Conservation (phyloP, 2,888 invertebrate genomes). For the Heliconius sara region DNA sequence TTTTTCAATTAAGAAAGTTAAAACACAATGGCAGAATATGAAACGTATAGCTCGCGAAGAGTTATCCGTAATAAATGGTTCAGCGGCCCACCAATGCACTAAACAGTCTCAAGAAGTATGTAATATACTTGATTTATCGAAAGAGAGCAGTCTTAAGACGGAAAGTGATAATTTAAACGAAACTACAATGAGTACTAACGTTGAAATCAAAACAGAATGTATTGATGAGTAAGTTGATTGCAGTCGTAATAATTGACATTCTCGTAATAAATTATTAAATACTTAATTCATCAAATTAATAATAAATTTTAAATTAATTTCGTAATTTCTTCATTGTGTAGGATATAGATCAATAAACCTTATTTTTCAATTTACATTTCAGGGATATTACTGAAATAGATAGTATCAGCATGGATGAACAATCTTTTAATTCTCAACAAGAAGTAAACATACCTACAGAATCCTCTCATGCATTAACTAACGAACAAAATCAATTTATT, state of each 20-base stretch:
- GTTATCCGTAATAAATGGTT: slow-evolving; percentile 63
- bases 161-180: slow-evolving; percentile 59
- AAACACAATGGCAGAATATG: slow-evolving; percentile 82
- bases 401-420: slow-evolving; percentile 39
- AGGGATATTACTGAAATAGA: slow-evolving; percentile 52
- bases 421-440: slow-evolving; percentile 51
- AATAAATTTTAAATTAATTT: background rate
- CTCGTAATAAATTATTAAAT: background rate
- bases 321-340: background rate
- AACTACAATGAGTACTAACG: slow-evolving; percentile 62
- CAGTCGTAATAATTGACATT: background rate
- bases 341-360: background rate
- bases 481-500: slow-evolving; percentile 59
- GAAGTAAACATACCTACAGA: slow-evolving; percentile 51
- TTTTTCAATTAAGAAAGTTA: slow-evolving; percentile 76
- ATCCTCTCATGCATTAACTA: slow-evolving; percentile 59
- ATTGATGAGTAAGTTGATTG: slow-evolving; percentile 74
- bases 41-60: slow-evolving; percentile 79
- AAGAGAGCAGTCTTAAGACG: slow-evolving; percentile 64
- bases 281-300: background rate
- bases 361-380: slow-evolving; percentile 38
- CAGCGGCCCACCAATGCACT: slow-evolving; percentile 63
- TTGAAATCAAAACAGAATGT: slow-evolving; percentile 76
- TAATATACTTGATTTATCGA: slow-evolving; percentile 67
- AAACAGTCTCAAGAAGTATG: slow-evolving; percentile 73